Percentiles rank a stretch among this genome's conserved stretches.
phyloP scores from a whole-genome alignment of 2,113 vertebrate genomes.

The Mus spicilegus region DNA sequence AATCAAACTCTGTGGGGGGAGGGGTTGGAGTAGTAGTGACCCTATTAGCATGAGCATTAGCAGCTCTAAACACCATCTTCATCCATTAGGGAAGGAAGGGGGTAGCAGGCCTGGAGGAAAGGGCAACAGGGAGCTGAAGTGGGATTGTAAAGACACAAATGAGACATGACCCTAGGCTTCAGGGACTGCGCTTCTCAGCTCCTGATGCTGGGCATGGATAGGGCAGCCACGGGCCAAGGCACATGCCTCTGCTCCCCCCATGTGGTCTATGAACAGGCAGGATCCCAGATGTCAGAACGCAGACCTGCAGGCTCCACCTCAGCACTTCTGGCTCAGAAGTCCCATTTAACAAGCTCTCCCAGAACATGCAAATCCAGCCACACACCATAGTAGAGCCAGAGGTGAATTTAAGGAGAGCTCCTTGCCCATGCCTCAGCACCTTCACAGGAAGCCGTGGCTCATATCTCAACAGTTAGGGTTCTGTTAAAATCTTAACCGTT shows the following conservation, averaged over 20 bases:
- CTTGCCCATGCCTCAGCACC: rapidly evolving
- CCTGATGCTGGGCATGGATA: rapidly evolving
- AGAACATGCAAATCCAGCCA: rapidly evolving
- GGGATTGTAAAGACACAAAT: rapidly evolving
- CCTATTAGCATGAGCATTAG: too few relatives aligned
- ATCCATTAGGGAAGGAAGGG: rapidly evolving
- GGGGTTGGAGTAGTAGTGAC: not conserved
- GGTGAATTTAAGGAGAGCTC: not conserved
- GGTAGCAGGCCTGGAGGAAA: too few relatives aligned
- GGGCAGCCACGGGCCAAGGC: not conserved
- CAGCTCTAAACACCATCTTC: not conserved
- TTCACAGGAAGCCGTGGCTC: too few relatives aligned
- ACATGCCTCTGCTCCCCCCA: rapidly evolving
- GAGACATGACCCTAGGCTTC: rapidly evolving
- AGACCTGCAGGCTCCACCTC: not conserved
- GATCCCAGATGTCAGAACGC: not conserved
- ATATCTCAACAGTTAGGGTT: not conserved
- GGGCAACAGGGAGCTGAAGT: rapidly evolving
- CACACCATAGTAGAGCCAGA: rapidly evolving
- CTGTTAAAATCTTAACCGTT: rapidly evolving
- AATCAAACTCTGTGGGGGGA: rapidly evolving
- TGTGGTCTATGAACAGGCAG: not conserved
- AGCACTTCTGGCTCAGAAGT: not conserved
- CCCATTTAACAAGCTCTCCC: not conserved
- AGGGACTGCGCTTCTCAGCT: rapidly evolving